Evolutionary conservation across 2,888 invertebrate species (phyloP).

Genomic region (Pantelozetes paolii): DNA sequence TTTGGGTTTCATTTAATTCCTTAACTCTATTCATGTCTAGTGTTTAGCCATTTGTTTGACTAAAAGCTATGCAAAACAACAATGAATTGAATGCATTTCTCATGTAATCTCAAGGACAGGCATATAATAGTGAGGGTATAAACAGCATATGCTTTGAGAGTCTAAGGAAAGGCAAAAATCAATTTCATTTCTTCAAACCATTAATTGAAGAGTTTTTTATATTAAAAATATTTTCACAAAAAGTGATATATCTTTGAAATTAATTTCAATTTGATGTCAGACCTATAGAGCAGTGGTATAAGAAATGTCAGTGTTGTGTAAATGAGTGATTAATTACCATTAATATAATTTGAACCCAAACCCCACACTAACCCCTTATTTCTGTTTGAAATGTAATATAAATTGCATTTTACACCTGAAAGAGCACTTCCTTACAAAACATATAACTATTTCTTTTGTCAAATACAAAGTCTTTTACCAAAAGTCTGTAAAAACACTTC

Average conservation of each 20-base stretch:
- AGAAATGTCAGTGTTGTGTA: background rate
- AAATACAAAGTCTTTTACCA: background rate
- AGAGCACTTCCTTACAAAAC: constrained; percentile 2
- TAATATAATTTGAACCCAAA: background rate
- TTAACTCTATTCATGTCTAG: background rate
- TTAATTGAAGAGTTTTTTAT: constrained; percentile 5
- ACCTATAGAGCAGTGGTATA: too few species aligned
- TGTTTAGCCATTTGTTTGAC: background rate
- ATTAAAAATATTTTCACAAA: background rate
- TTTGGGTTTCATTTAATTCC: background rate
- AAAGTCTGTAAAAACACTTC: background rate
- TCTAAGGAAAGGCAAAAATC: background rate
- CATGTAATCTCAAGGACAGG: background rate
- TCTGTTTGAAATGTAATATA: too few species aligned
- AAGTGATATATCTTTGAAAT: background rate
- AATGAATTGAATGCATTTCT: background rate
- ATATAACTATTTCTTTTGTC: background rate
- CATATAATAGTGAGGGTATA: background rate
- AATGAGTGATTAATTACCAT: background rate
- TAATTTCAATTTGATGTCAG: too few species aligned
- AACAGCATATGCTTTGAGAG: too few species aligned
- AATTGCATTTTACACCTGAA: constrained; percentile 1
- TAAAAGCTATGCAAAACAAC: background rate
- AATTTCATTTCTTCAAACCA: background rate
- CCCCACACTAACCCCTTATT: background rate